phyloP scores from a whole-genome alignment of 2,888 invertebrate genomes.

The Thecocarcelia acutangulata region DNA sequence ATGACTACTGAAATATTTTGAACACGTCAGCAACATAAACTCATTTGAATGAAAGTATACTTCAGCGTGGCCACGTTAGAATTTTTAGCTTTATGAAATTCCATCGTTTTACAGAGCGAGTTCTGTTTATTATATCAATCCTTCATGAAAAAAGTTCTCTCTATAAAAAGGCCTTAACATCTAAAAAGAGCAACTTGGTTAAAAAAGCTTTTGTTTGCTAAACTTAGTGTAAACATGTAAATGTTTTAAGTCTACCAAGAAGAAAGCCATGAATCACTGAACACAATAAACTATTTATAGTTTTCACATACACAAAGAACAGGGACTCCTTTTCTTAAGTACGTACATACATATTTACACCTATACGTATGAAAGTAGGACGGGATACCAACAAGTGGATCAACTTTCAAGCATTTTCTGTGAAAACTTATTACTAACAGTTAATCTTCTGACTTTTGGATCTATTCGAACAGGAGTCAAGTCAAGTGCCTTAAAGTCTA shows the following conservation, averaged over 20 bases:
- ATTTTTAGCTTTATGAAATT: too few relatives aligned
- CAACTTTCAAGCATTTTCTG: conserved; percentile 36
- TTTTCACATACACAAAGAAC: conserved; percentile 46
- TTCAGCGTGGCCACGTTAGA: too few relatives aligned
- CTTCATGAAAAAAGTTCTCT: too few relatives aligned
- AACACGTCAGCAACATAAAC: too few relatives aligned
- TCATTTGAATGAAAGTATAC: too few relatives aligned
- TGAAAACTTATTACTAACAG: conserved; percentile 78
- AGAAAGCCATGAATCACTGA: conserved; percentile 63
- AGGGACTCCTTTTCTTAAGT: neutral
- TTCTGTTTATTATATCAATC: too few relatives aligned
- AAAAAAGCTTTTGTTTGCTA: too few relatives aligned
- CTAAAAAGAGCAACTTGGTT: too few relatives aligned
- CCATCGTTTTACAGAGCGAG: too few relatives aligned
- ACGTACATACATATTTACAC: neutral
- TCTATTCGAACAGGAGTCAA: conserved; percentile 27
- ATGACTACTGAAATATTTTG: too few relatives aligned
- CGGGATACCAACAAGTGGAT: conserved; percentile 13
- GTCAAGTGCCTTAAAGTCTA: conserved; percentile 34
- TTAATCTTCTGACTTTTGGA: conserved; percentile 78
- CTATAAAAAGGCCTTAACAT: too few relatives aligned
- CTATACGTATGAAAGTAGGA: neutral
- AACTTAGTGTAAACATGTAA: conserved; percentile 70
- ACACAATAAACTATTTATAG: conserved; percentile 64
- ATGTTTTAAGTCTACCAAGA: conserved; percentile 55